Base-by-base conservation (phyloP, 2,797 vertebrate species). In the Gephyroberyx darwinii region DNA sequence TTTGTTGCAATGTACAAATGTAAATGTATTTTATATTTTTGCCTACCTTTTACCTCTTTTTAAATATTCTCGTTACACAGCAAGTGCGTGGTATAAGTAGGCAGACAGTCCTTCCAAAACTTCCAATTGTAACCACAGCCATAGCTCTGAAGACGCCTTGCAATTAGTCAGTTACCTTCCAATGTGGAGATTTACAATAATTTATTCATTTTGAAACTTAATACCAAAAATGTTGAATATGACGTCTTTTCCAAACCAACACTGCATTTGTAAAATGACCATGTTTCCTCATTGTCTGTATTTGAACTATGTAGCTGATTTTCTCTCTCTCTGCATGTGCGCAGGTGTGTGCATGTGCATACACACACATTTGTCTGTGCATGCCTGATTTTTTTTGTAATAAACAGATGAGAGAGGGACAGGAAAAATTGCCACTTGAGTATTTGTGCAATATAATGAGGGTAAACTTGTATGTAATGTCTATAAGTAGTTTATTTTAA, bases 401-500 rank as follows among this genome's bases (percentile, higher is more conserved):
- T 56, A 78, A 68, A 74, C 39, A 80, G 22, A 22, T 47, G 41
- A n/a, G 47, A 87, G 63, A 84, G 69, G 84, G 85, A 83, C 81
- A 91, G 80, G 89, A 86, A 71, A 87, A 90, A 88, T 87, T 85
- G 77, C 87, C 89, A 90, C 88, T 91, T 86, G 88, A 92, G 89
- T 91, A 84, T 92, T 88, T 91, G 92, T 94, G 93, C 93, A 94
- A 94, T 94, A 94, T 89, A 69, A 88, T 88, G 73, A 86, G 80
- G 26, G 59, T 86, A 78, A 90, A 86, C 68, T 53, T 89, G 69
- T 91, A 77, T 86, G 81, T 88, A 83, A 78, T 90, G 81, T 91
- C 79, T 75, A 72, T 81, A 66, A 86, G 78, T 81, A 53, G 7
- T 68, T 78, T 82, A 81, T 86, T 20, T 74, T 88, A 84, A 61